phyloP scores from a whole-genome alignment of 92 coral and sea anemone species.

The Porites cylindrica region DNA sequence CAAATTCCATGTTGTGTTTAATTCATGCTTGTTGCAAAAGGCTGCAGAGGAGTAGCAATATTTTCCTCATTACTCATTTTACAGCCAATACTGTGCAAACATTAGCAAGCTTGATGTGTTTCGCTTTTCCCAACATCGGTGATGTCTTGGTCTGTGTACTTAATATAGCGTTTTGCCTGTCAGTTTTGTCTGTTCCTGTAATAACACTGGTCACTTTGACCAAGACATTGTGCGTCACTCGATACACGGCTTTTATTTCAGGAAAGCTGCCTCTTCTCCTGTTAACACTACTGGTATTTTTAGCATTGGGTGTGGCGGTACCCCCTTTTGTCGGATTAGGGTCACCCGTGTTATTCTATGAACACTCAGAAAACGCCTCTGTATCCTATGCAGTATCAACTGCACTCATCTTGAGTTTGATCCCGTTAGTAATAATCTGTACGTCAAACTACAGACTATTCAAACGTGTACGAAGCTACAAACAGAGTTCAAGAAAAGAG shows the following conservation, averaged over 20 bases:
- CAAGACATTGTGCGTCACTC: slow-evolving; percentile 10
- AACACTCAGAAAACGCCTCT: background rate
- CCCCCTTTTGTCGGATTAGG: slow-evolving; percentile 49
- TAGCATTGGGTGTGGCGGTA: slow-evolving; percentile 31
- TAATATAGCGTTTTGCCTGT: slow-evolving; percentile 16
- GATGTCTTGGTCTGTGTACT: background rate
- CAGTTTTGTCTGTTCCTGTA: slow-evolving; percentile 27
- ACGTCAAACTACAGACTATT: slow-evolving; percentile 15
- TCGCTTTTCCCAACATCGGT: background rate
- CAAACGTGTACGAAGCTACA: slow-evolving; percentile 25
- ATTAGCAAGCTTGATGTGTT: background rate
- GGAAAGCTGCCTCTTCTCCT: slow-evolving; percentile 3
- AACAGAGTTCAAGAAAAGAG: slow-evolving; percentile 10
- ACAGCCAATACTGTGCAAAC: slow-evolving; percentile 38
- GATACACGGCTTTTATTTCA: background rate
- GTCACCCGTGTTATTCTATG: background rate
- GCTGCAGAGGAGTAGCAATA: background rate
- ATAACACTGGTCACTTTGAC: slow-evolving; percentile 1
- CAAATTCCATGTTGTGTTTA: slow-evolving; percentile 12
- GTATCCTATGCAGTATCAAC: slow-evolving; percentile 7
- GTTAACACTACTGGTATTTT: background rate
- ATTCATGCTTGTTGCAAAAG: slow-evolving; percentile 22
- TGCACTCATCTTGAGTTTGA: background rate
- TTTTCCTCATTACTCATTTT: slow-evolving; percentile 26
- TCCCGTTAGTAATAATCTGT: slow-evolving; percentile 4